These are phyloP conservation scores for Chinchilla lanigera DNA, from an alignment of 2,113 vertebrate genomes.

Conservation along the genomic window DNA sequence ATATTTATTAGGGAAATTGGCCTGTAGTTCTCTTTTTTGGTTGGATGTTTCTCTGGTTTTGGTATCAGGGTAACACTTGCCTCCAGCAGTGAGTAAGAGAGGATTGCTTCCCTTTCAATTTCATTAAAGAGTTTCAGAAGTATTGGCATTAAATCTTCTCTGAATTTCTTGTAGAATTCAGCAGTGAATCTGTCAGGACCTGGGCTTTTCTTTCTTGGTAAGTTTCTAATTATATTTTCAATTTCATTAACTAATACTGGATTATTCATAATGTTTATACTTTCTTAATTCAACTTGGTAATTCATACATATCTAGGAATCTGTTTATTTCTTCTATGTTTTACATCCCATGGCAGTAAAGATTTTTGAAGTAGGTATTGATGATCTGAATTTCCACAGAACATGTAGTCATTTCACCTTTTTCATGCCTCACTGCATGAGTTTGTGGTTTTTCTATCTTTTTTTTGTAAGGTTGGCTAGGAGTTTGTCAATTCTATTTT, in stretches of 20 bases:
- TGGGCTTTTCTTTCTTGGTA: not conserved
- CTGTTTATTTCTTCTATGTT: not conserved
- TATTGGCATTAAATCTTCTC: not conserved
- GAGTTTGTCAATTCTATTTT: not conserved
- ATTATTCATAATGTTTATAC: not conserved
- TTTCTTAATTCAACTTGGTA: not conserved
- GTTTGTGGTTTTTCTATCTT: not conserved
- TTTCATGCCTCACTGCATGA: not conserved
- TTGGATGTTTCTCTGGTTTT: not conserved
- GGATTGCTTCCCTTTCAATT: not conserved
- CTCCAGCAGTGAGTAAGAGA: not conserved
- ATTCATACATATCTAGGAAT: not conserved
- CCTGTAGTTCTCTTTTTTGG: not conserved
- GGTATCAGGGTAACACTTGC: not conserved
- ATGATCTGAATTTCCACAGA: not conserved
- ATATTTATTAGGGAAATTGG: not conserved
- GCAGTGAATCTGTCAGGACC: not conserved
- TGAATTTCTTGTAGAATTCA: not conserved
- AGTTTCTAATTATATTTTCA: not conserved
- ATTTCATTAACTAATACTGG: not conserved
- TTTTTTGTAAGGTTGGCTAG: not conserved
- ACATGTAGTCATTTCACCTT: not conserved
- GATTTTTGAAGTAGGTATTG: not conserved
- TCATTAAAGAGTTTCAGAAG: not conserved
- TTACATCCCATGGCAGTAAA: not conserved